A percentile compares a stretch with the other conserved stretches of the same genome.
phyloP scores from a whole-genome alignment of 2,797 vertebrate species.

The Selene dorsalis region DNA sequence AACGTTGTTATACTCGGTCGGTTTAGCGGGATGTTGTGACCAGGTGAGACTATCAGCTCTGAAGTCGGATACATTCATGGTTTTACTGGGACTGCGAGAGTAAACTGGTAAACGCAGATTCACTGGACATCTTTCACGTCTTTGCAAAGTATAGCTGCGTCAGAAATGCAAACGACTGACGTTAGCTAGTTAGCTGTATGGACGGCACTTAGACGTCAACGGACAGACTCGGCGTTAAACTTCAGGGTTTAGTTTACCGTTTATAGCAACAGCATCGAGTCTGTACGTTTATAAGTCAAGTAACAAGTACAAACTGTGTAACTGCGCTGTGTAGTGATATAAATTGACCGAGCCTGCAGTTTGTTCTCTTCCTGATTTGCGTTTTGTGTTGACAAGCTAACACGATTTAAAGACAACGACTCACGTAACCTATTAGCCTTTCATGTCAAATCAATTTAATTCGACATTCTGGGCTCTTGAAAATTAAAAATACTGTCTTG shows the following conservation, averaged over 20 bases:
- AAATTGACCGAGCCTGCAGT: not conserved
- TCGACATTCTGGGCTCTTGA: not conserved
- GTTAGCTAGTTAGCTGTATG: conserved; percentile 32
- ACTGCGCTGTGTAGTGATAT: not conserved
- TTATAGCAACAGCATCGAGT: not conserved
- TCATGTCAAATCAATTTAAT: not conserved
- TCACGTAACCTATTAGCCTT: not conserved
- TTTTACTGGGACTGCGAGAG: conserved; percentile 1
- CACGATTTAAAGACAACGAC: not conserved
- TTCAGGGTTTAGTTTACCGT: too few relatives aligned
- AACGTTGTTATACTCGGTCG: not conserved
- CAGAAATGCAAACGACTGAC: not conserved
- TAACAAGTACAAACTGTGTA: not conserved
- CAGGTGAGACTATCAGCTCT: not conserved
- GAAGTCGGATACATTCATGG: not conserved
- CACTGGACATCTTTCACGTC: not conserved
- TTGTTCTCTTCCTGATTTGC: not conserved
- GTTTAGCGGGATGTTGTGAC: conserved; percentile 17
- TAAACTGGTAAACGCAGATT: not conserved
- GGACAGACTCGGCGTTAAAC: not conserved
- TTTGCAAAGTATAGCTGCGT: not conserved
- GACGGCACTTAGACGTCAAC: not conserved
- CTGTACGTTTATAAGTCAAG: not conserved
- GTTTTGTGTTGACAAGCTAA: not conserved
- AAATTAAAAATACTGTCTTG: too few relatives aligned